Base-by-base conservation (phyloP, 1,140 invertebrate species). In the Pachyrhynchus sulphureomaculatus region DNA sequence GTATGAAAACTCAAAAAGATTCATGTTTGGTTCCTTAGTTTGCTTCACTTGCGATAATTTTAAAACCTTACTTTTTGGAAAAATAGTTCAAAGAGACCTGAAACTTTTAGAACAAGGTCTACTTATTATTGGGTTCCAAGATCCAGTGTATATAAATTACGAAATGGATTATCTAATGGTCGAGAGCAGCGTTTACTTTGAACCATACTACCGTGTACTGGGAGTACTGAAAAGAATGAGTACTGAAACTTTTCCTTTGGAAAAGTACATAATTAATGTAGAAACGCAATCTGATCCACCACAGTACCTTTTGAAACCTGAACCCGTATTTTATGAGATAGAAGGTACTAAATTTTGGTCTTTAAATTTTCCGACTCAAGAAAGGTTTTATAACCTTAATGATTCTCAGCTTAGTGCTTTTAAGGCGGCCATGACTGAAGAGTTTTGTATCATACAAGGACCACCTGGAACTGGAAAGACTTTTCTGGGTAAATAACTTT, bases 391-490 rank as follows among this genome's bases (percentile, higher is more conserved):
- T 51, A 64, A 69, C n/a, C 75, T 87, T 8, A 82, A 88, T 72
- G 68, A 79, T 24, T 81, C 80, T 42, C 88, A 90, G 71, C 77
- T 76, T 36, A 68, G 70, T 12, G 87, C 87, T 0, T 84, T 82
- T 60, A 73, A 78, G 62, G 74, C 81, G 23, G 84, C 85, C 0
- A 64, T 89, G 10, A 83, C 78, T 0, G 78, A 81, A 41, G 83
- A 88, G 68, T 84, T 89, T 65, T 78, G 83, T 2, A 76, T 95
- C 1, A 93, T 93, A 61, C 92, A 93, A 79, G 87, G 87, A 0
- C 86, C 86, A 9, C 90, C 90, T 0, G 90, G 90, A 3, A 92
- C 89, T 1, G 90, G 90, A 0, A 92, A 93, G 77, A 91, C 90
- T 0, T 88, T 79, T 69, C 68, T 92, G n/a, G 65, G 59, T 62